phyloP scores from a whole-genome alignment of 2,888 invertebrate genomes.

The Megaustenia siamemsis region DNA sequence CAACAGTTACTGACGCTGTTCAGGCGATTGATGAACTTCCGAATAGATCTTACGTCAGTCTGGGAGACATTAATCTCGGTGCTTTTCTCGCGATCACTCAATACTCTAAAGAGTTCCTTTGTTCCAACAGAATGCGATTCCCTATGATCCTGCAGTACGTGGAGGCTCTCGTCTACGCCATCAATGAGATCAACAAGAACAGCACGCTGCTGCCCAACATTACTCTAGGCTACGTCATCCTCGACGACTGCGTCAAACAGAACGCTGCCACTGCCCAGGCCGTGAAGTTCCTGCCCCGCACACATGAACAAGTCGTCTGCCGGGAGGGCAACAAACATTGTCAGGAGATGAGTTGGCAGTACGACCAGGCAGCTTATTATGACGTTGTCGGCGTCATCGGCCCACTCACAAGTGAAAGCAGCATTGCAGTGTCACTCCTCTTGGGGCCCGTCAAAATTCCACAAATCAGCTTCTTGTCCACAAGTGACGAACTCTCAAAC shows the following conservation, averaged over 20 bases:
- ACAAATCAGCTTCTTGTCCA: conserved; percentile 64
- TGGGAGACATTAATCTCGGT: conserved; percentile 44
- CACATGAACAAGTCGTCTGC: background rate
- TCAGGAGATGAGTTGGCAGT: background rate
- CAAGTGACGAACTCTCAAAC: conserved; percentile 64
- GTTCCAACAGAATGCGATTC: conserved; percentile 26
- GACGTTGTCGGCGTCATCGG: conserved; percentile 51
- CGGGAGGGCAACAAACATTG: background rate
- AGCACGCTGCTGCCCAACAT: conserved; percentile 42
- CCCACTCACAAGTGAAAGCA: conserved; percentile 41
- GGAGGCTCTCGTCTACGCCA: conserved; percentile 50
- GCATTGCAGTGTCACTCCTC: conserved; percentile 59
- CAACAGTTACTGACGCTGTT: background rate
- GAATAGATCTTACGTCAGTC: conserved; percentile 14
- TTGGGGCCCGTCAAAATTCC: conserved; percentile 63
- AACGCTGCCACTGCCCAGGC: conserved; percentile 50
- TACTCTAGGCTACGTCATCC: conserved; percentile 51
- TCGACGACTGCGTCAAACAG: conserved; percentile 55
- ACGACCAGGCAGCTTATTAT: conserved; percentile 12
- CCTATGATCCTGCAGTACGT: conserved; percentile 40
- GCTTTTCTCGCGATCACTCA: conserved; percentile 37
- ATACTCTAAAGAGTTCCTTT: conserved; percentile 26
- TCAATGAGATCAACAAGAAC: conserved; percentile 42
- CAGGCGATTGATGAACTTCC: conserved; percentile 24
- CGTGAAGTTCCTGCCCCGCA: conserved; percentile 51